phyloP scores from a whole-genome alignment of 2,888 invertebrate genomes.

The Erebia aethiops region DNA sequence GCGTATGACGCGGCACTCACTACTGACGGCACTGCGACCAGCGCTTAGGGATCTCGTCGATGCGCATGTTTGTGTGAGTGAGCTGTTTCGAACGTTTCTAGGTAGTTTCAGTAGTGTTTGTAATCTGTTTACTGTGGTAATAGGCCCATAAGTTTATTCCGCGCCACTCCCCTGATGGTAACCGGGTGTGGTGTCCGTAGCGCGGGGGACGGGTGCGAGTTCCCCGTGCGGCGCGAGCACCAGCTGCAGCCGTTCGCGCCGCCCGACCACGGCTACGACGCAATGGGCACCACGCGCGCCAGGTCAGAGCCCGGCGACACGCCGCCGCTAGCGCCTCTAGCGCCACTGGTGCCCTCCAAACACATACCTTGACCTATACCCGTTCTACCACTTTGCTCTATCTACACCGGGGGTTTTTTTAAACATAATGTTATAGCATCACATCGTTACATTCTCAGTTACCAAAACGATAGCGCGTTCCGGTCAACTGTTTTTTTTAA shows the following conservation, averaged over 20 bases:
- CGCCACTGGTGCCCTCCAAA: slow-evolving; percentile 41
- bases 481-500: not conserved
- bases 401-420: no score
- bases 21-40: no score
- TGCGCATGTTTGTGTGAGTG: no score
- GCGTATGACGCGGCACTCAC: no score
- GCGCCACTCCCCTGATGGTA: slow-evolving; percentile 47
- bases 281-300: slow-evolving; percentile 93
- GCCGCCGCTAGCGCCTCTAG: slow-evolving; percentile 31
- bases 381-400: not conserved
- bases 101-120: no score
- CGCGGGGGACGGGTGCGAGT: slow-evolving; percentile 95
- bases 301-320: slow-evolving; percentile 85
- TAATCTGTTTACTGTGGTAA: no score
- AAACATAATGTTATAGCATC: no score
- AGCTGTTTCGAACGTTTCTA: no score
- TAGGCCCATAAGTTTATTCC: slow-evolving; percentile 36
- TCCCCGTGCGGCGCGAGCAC: slow-evolving; percentile 89
- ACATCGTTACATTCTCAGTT: not conserved
- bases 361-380: slow-evolving; percentile 71
- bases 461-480: not conserved
- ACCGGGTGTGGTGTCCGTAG: slow-evolving; percentile 80
- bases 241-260: slow-evolving; percentile 75
- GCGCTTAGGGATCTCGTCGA: no score
- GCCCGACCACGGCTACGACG: slow-evolving; percentile 88